These are phyloP conservation scores for Callyntrura guangdongensis DNA, from an alignment of 2,888 invertebrate genomes.

Conservation along the genomic window DNA sequence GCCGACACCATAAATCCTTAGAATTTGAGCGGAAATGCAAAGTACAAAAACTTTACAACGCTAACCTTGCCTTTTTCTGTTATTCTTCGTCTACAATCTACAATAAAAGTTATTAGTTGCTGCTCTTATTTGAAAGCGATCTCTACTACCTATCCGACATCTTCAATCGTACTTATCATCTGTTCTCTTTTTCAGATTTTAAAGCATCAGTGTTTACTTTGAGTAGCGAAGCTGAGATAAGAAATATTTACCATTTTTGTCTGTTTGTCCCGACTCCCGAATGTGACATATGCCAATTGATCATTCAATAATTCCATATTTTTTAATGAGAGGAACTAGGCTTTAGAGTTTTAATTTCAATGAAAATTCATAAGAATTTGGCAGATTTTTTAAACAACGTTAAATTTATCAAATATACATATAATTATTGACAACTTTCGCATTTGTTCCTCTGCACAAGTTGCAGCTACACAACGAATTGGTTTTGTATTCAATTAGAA, in stretches of 20 bases:
- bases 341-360: too few species aligned
- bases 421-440: too few species aligned
- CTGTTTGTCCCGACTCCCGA: neutral
- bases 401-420: too few species aligned
- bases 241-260: neutral
- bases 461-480: too few species aligned
- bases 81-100: neutral
- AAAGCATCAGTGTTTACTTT: neutral
- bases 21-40: conserved; percentile 74
- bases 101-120: conserved; percentile 65
- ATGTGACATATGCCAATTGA: neutral
- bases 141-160: neutral
- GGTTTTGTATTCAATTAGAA: too few species aligned
- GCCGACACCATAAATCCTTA: conserved; percentile 74
- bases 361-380: too few species aligned
- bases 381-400: too few species aligned
- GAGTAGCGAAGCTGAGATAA: neutral
- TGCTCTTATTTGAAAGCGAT: conserved; percentile 7
- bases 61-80: conserved; percentile 65
- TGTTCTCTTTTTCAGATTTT: neutral
- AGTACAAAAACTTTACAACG: conserved; percentile 60
- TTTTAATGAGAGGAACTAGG: too few species aligned
- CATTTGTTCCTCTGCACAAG: too few species aligned
- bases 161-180: neutral
- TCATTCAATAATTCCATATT: too few species aligned